Conservation (phyloP, 2,888 invertebrate genomes). For the Tetragonisca angustula region DNA sequence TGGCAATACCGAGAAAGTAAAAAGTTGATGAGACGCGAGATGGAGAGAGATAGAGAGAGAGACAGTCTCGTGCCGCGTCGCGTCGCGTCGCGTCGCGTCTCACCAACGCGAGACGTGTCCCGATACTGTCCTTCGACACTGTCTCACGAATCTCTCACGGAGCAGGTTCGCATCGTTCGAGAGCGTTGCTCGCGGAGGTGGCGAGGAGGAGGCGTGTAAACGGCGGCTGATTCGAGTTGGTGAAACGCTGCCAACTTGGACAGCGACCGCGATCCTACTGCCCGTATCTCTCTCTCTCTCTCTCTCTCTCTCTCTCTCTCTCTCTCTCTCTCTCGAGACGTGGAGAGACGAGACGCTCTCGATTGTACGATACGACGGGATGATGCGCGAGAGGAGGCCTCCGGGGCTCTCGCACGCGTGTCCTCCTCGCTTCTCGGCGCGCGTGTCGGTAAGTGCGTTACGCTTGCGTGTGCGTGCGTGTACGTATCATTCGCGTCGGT, state of each 20-base stretch:
- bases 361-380: neutral
- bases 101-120: constrained; percentile 44
- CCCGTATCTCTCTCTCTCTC: no score
- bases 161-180: constrained; percentile 53
- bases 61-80: constrained; percentile 2
- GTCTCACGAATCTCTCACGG: constrained; percentile 47
- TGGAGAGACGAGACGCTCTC: neutral
- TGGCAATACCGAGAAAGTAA: neutral
- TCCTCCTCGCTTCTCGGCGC: neutral
- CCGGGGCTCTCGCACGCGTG: constrained; percentile 31
- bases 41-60: neutral
- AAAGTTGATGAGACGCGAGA: no score
- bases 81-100: constrained; percentile 41
- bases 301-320: no score
- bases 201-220: neutral
- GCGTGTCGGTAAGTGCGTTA: constrained; percentile 18
- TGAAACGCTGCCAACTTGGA: constrained; percentile 1
- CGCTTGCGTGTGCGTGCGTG: constrained; percentile 19
- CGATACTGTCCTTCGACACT: constrained; percentile 43
- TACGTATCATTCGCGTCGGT: constrained; percentile 16
- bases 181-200: constrained; percentile 14
- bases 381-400: constrained; percentile 14
- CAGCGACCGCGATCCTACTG: neutral
- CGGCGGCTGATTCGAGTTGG: neutral
- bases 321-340: neutral